phyloP scores from a whole-genome alignment of 2,113 vertebrate species.

The Redunca redunca region DNA sequence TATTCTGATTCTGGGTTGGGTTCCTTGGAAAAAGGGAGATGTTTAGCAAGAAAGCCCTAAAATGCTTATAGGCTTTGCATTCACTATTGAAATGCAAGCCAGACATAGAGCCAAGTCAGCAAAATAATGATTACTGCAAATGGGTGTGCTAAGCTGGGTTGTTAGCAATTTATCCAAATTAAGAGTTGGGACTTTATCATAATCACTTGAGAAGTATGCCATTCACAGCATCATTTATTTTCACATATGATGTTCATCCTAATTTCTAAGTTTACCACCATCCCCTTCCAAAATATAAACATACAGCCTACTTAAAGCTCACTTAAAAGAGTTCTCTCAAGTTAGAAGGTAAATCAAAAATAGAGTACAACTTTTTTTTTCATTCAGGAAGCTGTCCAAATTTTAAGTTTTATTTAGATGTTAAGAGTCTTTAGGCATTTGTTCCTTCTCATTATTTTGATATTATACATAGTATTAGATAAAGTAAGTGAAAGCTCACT shows the following conservation, averaged over 20 bases:
- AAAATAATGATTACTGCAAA: constrained; percentile 70
- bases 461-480: neutral
- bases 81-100: constrained; percentile 74
- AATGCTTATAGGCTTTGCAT: constrained; percentile 68
- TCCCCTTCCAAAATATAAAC: constrained; percentile 74
- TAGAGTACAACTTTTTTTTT: neutral
- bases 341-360: constrained; percentile 64
- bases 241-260: constrained; percentile 60
- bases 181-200: constrained; percentile 68
- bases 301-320: constrained; percentile 50
- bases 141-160: constrained; percentile 58
- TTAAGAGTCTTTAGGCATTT: neutral
- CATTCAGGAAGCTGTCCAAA: neutral
- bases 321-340: constrained; percentile 49
- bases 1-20: constrained; percentile 38
- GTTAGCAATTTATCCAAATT: constrained; percentile 73
- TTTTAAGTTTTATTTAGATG: neutral
- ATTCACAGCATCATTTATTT: constrained; percentile 74
- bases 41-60: constrained; percentile 59
- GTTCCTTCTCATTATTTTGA: neutral
- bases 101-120: constrained; percentile 72
- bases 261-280: constrained; percentile 70
- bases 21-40: constrained; percentile 42
- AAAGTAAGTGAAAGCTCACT: neutral
- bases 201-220: constrained; percentile 68